A percentile compares a stretch with the other conserved stretches of the same genome.
Evolutionary conservation across 2,113 vertebrate genomes (phyloP).

Genomic region (Machaerirhynchus nigripectus): DNA sequence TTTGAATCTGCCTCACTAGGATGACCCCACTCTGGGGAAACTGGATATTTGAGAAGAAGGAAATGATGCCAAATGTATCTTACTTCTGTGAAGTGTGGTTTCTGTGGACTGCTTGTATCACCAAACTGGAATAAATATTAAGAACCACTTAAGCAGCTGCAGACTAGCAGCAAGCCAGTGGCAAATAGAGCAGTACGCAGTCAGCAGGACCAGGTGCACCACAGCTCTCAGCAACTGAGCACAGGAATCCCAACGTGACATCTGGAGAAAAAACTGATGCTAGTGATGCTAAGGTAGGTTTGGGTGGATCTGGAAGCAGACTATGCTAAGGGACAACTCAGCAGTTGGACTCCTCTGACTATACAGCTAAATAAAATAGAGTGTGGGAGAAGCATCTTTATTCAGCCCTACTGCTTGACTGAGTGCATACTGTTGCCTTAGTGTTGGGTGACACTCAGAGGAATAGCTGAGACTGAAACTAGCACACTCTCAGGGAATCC

Average conservation of each 20-base stretch:
- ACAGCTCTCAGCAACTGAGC: neutral
- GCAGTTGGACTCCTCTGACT: neutral
- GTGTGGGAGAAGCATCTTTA: neutral
- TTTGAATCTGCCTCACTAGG: neutral
- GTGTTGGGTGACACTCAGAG: neutral
- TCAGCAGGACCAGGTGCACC: neutral
- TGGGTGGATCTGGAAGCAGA: neutral
- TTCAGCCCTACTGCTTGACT: neutral
- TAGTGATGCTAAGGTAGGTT: neutral
- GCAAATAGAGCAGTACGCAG: neutral
- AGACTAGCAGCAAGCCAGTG: neutral
- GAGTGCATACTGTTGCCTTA: neutral
- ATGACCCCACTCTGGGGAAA: neutral
- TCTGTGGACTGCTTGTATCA: neutral
- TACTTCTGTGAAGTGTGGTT: neutral
- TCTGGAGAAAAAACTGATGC: neutral
- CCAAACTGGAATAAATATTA: neutral
- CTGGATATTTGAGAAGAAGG: neutral
- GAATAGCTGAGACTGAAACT: neutral
- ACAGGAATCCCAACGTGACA: neutral
- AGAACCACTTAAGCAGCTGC: neutral
- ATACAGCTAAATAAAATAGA: neutral
- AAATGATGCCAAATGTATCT: neutral
- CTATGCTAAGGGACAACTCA: neutral
- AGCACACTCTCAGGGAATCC: neutral